Percentiles rank a stretch among this genome's conserved stretches.
phyloP scores from a whole-genome alignment of 2,888 invertebrate genomes.

The Allophyes oxyacanthae region DNA sequence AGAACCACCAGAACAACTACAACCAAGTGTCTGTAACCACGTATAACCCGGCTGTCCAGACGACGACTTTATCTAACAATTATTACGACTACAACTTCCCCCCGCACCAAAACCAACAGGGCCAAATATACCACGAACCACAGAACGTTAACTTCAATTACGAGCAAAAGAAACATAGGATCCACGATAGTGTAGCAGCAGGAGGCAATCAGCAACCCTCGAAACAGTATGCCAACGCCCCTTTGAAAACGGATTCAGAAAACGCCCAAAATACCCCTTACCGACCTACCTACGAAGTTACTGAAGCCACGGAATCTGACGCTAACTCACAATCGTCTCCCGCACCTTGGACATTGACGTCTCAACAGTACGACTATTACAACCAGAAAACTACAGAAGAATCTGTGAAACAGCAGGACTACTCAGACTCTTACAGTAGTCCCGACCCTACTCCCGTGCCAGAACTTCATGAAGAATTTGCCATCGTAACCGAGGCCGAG shows the following conservation, averaged over 20 bases:
- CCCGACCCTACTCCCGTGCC: conserved; percentile 72
- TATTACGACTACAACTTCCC: conserved; percentile 73
- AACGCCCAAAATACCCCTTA: conserved; percentile 61
- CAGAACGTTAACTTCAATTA: conserved; percentile 68
- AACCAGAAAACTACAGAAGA: conserved; percentile 72
- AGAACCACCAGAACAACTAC: conserved; percentile 69
- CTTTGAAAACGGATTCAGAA: conserved; percentile 62
- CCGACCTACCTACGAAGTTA: conserved; percentile 83
- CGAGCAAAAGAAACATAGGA: conserved; percentile 75
- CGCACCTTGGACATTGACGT: conserved; percentile 76
- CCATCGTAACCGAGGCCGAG: conserved; percentile 82
- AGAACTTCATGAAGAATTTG: conserved; percentile 78
- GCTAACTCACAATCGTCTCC: conserved; percentile 74
- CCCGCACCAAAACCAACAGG: conserved; percentile 75
- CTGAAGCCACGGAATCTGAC: conserved; percentile 79
- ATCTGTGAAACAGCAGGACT: conserved; percentile 68
- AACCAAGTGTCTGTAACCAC: conserved; percentile 80
- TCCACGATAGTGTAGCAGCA: conserved; percentile 77
- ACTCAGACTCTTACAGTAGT: conserved; percentile 64
- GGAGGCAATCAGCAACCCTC: conserved; percentile 76
- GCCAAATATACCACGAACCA: conserved; percentile 72
- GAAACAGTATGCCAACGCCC: conserved; percentile 73
- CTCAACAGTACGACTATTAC: conserved; percentile 68
- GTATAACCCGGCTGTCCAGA: conserved; percentile 77
- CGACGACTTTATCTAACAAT: conserved; percentile 72